phyloP scores from a whole-genome alignment of 2,797 vertebrate genomes.

The Acipenser oxyrinchus region DNA sequence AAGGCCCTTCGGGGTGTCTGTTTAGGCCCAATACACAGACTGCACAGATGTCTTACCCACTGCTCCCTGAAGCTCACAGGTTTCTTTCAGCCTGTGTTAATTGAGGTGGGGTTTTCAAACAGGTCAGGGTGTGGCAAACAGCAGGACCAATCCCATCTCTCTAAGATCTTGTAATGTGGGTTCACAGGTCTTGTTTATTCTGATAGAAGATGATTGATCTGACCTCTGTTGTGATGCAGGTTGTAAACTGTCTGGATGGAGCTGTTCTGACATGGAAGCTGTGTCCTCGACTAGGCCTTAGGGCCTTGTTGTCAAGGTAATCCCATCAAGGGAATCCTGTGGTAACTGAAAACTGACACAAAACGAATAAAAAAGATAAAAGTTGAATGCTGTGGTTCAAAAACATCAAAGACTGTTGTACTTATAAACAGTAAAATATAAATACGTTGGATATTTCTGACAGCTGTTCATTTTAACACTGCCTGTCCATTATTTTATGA shows the following conservation, averaged over 20 bases:
- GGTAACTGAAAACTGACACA: no score
- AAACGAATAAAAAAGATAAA: no score
- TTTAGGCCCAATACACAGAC: no score
- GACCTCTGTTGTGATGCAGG: constrained; percentile 3
- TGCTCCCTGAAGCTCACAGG: constrained; percentile 42
- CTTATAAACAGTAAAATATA: no score
- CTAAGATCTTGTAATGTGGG: background rate
- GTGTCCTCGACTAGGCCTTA: background rate
- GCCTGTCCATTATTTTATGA: no score
- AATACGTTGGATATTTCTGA: no score
- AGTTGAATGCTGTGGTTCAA: no score
- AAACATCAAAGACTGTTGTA: no score
- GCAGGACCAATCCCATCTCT: background rate
- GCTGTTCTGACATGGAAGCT: no score
- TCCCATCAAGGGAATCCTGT: no score
- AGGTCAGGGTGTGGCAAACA: constrained; percentile 13
- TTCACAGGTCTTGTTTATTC: background rate
- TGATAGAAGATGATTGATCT: constrained; percentile 2
- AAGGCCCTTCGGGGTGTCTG: no score
- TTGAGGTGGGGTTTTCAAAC: constrained; percentile 34
- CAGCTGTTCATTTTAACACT: no score
- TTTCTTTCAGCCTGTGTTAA: constrained; percentile 46
- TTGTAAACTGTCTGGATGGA: background rate
- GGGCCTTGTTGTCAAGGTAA: background rate
- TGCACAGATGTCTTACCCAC: constrained; percentile 44